These are phyloP conservation scores for Microchrysa polita DNA, from an alignment of 2,888 invertebrate species.

Conservation along the genomic window DNA sequence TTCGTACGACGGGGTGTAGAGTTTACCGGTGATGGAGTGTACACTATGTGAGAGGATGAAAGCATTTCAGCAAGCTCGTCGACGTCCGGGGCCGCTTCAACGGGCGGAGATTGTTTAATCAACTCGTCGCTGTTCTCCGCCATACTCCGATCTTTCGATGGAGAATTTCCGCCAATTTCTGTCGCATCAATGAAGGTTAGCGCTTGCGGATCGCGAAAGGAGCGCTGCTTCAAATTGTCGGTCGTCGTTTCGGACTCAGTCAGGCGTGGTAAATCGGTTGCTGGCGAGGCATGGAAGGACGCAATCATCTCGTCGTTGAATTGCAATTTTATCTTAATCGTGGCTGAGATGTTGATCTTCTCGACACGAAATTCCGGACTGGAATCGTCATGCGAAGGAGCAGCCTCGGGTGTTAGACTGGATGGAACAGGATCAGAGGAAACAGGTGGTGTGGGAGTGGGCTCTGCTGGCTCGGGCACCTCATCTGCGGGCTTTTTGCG, in stretches of 20 bases:
- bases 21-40: background rate
- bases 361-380: constrained; percentile 50
- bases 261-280: constrained; percentile 3
- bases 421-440: background rate
- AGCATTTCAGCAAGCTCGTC: background rate
- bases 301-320: constrained; percentile 53
- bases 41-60: background rate
- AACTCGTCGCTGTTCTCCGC: background rate
- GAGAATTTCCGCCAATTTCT: background rate
- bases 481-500: background rate
- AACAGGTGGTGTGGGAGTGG: background rate
- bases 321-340: constrained; percentile 62
- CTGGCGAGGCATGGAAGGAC: background rate
- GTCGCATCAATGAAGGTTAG: constrained; percentile 7
- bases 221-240: constrained; percentile 12
- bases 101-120: too few relatives aligned
- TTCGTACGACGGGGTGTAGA: background rate
- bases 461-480: background rate
- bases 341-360: constrained; percentile 62
- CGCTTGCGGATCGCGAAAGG: constrained; percentile 7
- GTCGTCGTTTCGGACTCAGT: constrained; percentile 23
- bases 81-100: background rate
- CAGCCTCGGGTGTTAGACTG: background rate
- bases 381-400: background rate
- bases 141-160: background rate